A percentile compares a stretch with the other conserved stretches of the same genome.
These are phyloP conservation scores for Muntiacus reevesi DNA, from an alignment of 2,113 vertebrate species.

Conservation along the genomic window DNA sequence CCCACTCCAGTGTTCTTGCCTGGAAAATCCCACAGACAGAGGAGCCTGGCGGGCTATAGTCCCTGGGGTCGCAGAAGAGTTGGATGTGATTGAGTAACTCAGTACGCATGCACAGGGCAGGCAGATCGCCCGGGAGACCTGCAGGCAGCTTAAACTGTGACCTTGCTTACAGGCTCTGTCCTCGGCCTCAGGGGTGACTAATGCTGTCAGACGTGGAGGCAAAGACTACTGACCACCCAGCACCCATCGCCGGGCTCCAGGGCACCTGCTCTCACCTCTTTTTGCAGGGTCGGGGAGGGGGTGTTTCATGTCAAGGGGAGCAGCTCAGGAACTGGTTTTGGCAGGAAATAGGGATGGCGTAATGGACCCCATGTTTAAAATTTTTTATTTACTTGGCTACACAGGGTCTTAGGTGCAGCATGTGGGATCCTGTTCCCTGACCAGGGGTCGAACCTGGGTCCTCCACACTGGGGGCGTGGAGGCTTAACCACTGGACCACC, in stretches of 20 bases:
- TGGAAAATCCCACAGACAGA: background rate
- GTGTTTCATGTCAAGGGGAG: rapidly evolving
- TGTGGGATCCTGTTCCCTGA: background rate
- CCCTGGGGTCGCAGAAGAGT: background rate
- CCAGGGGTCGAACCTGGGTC: background rate
- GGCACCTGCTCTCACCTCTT: background rate
- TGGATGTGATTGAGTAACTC: background rate
- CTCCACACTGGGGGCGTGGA: background rate
- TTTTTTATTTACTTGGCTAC: background rate
- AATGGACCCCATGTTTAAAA: background rate
- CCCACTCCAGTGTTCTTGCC: background rate
- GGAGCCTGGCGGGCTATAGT: background rate
- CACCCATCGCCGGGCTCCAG: rapidly evolving
- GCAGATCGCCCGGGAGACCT: background rate
- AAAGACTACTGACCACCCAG: background rate
- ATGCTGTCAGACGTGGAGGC: rapidly evolving
- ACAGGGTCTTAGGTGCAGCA: background rate
- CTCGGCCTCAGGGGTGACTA: rapidly evolving
- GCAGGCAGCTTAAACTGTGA: rapidly evolving
- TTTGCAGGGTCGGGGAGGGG: rapidly evolving
- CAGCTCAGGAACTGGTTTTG: background rate
- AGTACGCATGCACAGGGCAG: background rate
- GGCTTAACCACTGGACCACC: background rate
- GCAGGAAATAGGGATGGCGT: no score
- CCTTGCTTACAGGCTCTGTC: background rate